Conservation (phyloP, 2,797 vertebrate species). For the Pangasius sanitwongsei region DNA sequence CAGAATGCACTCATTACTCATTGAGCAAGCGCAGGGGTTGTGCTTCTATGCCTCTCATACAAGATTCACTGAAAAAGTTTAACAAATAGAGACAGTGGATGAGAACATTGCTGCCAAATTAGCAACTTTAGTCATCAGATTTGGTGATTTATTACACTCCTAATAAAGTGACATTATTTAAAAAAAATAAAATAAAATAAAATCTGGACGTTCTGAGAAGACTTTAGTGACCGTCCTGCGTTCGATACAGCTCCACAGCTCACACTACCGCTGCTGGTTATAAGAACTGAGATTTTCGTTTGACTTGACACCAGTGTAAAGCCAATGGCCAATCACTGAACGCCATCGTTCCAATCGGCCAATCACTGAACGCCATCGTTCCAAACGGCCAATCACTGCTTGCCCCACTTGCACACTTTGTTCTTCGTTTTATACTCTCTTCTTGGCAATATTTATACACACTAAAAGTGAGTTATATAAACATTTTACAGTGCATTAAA, state of each 20-base stretch:
- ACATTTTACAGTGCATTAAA: neutral
- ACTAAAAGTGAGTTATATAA: neutral
- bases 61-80: constrained; percentile 40
- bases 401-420: neutral
- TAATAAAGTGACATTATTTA: neutral
- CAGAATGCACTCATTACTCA: constrained; percentile 97
- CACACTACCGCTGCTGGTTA: neutral
- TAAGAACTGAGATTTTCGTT: neutral
- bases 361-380: neutral
- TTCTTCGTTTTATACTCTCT: no score
- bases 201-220: neutral
- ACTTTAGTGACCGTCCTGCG: neutral
- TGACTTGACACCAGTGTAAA: neutral
- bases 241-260: neutral
- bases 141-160: neutral
- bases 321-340: neutral
- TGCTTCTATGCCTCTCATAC: constrained; percentile 62
- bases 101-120: constrained; percentile 3
- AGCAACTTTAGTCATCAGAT: neutral
- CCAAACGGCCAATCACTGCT: neutral
- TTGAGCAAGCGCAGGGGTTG: constrained; percentile 63
- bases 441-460: neutral
- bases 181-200: neutral
- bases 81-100: neutral
- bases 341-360: no score